phyloP scores from a whole-genome alignment of 2,797 vertebrate genomes.

The Adelosebastes latens region DNA sequence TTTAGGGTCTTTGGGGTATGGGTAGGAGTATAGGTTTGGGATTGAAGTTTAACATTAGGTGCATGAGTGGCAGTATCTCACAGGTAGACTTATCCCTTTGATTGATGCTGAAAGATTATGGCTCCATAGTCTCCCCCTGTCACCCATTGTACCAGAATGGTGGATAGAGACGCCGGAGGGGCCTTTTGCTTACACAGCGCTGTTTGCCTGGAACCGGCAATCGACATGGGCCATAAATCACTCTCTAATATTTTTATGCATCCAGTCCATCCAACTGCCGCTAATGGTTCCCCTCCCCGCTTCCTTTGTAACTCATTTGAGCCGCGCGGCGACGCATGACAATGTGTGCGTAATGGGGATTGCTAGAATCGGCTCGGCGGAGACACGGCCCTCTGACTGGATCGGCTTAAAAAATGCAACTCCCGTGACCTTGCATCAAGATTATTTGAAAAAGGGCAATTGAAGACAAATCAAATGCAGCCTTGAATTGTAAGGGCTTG shows the following conservation, averaged over 20 bases:
- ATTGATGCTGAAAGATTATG: slow-evolving; percentile 50
- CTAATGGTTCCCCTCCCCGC: slow-evolving; percentile 67
- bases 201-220: slow-evolving; percentile 71
- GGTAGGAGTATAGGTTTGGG: background rate
- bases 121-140: slow-evolving; percentile 44
- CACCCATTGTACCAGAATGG: slow-evolving; percentile 33
- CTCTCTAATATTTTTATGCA: slow-evolving; percentile 72
- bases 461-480: slow-evolving; percentile 37
- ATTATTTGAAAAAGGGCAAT: slow-evolving; percentile 32
- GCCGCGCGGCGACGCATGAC: slow-evolving; percentile 59
- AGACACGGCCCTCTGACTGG: slow-evolving; percentile 25
- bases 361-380: slow-evolving; percentile 45
- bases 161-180: slow-evolving; percentile 57
- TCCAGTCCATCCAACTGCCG: slow-evolving; percentile 63
- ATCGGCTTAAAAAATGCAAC: slow-evolving; percentile 50
- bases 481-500: slow-evolving; percentile 30
- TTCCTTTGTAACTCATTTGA: slow-evolving; percentile 72
- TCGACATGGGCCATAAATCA: slow-evolving; percentile 78
- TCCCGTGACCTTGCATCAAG: slow-evolving; percentile 60
- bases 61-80: slow-evolving; percentile 19
- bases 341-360: slow-evolving; percentile 53
- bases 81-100: slow-evolving; percentile 23
- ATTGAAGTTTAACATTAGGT: background rate
- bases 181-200: slow-evolving; percentile 68
- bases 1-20: background rate